Base-by-base conservation (phyloP, 2,888 invertebrate species). In the Andrena praecox region DNA sequence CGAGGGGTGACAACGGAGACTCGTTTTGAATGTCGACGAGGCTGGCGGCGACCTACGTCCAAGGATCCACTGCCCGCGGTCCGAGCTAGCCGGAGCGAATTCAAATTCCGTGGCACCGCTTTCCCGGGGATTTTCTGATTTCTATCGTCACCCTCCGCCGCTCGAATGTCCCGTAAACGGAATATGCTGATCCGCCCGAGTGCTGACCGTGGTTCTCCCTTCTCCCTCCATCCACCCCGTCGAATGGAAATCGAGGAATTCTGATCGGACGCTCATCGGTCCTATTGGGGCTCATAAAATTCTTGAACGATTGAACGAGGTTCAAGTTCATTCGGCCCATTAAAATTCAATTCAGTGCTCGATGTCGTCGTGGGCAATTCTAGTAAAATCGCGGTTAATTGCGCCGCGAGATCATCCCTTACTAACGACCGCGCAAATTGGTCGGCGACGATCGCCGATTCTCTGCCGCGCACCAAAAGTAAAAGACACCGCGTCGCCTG, bases 101-200 rank as follows among this genome's bases (percentile, higher is more conserved):
- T 91, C 91, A 90, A 92, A 92, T 92, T 89, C 88, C 70, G 67
- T 63, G 69, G 74, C 77, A 66, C 72, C 79, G 84, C 85, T 90
- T 90, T 88, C 79, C 78, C 63, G 48, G 54, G 83, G 87, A 85
- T 86, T 88, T 86, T 70, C 85, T 68, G 85, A 89, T 87, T 89
- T 90, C 89, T 89, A 89, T 89, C 89, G 86, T 12, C 67, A 77
- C 66, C 76, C 77, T 80, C 68, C 82, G 54, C 33, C 12, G 48
- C 20, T 12, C 16, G 69, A 71, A 67, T 66, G 77, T 84, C 86
- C 84, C 76, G 67, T 84, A 88, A 88, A 84, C 80, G 79, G 83
- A 83, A 84, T 89, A 90, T 87, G 90, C 81, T 90, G 85, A 89
- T 89, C 77, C 73, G 59, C 8, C 20, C 35, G 77, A 85, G 64